Base-by-base conservation (phyloP, 2,113 vertebrate genomes). In the Bagarius yarrelli region DNA sequence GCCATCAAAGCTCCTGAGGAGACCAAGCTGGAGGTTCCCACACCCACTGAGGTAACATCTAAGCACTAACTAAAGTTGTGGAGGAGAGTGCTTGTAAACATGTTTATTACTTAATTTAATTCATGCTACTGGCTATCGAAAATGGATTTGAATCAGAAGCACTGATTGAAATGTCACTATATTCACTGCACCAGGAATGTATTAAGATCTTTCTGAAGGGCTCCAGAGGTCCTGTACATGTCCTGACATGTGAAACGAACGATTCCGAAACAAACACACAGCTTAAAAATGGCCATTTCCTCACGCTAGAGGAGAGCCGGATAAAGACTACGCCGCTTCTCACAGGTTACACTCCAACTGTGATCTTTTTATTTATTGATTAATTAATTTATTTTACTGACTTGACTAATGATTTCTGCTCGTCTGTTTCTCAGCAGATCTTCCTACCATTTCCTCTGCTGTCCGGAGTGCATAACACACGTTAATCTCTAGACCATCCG, bases 1-100 rank as follows among this genome's bases (percentile, higher is more conserved):
- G 94, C 94, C 0, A 93, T 99, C 83, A 96, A 93, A 86, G 96
- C 97, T 53, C 97, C 96, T 0, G 95, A 96, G 79, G 97, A 96
- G 89, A 97, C 96, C 63, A 95, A 90, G 44, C 76, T 99, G 89
- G 95, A 97, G 84, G 93, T 98, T 16, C 95, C 96, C 0, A 72
- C 93, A 5, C 96, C 96, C 47, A 94, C 89, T 85, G 92, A 96
- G 61, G 96, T 98, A 89, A 84, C 9, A 21, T 4, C 21, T 53
- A 59, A 52, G 52, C 6, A 34, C 27, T n/a, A n/a, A 15, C 2
- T n/a, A n/a, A n/a, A n/a, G n/a, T n/a, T n/a, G n/a, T n/a, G n/a
- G n/a, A n/a, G n/a, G n/a, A n/a, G n/a, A n/a, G n/a, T n/a, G n/a
- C n/a, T n/a, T n/a, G n/a, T n/a, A n/a, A n/a, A n/a, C n/a, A n/a